Evolutionary conservation across 2,888 invertebrate species (phyloP).

Genomic region (Rhabditoides inermis): DNA sequence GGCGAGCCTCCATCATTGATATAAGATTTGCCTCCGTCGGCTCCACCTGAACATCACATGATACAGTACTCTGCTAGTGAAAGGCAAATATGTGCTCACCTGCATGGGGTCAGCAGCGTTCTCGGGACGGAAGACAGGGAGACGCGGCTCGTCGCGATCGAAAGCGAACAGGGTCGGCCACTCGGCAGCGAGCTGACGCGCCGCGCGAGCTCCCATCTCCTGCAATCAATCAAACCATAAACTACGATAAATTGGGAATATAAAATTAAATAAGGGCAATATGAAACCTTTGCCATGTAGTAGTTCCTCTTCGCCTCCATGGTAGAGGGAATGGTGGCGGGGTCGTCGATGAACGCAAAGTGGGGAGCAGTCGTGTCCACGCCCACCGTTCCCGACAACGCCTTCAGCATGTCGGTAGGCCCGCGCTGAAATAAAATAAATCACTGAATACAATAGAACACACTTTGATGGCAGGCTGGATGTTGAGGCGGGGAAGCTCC

Average conservation of each 20-base stretch:
- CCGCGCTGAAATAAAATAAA: constrained; percentile 60
- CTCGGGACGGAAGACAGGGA: constrained; percentile 42
- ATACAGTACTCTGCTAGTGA: not conserved
- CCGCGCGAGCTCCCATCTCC: constrained; percentile 47
- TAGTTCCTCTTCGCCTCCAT: constrained; percentile 25
- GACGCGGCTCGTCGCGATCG: constrained; percentile 46
- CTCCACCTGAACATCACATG: constrained; percentile 15
- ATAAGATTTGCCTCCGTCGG: constrained; percentile 33
- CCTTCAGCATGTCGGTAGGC: constrained; percentile 72
- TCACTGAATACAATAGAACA: not conserved
- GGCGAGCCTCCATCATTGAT: constrained; percentile 23
- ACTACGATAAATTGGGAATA: not conserved
- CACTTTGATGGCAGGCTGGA: not conserved
- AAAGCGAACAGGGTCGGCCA: constrained; percentile 52
- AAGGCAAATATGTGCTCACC: constrained; percentile 1
- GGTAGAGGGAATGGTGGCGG: constrained; percentile 55
- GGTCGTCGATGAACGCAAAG: constrained; percentile 85
- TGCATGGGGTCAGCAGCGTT: constrained; percentile 30
- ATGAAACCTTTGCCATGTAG: constrained; percentile 34
- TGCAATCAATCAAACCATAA: constrained; percentile 6
- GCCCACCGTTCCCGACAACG: constrained; percentile 69
- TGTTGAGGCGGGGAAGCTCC: not conserved
- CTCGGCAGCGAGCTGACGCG: constrained; percentile 45
- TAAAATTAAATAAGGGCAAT: not conserved
- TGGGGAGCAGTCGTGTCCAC: constrained; percentile 76